Evolutionary conservation across 2,113 vertebrate genomes (phyloP).

Genomic region (Charadrius vociferus): DNA sequence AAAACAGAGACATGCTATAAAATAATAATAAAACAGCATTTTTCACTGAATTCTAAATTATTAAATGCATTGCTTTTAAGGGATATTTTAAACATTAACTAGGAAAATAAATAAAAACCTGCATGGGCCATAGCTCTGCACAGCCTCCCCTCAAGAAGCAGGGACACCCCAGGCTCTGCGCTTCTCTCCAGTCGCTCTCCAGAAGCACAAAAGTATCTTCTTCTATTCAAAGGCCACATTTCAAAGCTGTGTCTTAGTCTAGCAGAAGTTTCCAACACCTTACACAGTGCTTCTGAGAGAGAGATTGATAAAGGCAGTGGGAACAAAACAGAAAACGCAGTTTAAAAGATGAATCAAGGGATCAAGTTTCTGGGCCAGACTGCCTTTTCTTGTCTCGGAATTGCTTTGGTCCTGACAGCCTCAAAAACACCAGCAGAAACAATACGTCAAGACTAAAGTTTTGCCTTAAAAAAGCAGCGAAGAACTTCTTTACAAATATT

Average conservation of each 20-base stretch:
- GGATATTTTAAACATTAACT: neutral
- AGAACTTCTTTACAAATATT: neutral
- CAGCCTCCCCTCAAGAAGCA: neutral
- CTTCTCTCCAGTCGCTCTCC: neutral
- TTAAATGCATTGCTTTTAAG: neutral
- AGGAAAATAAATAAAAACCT: neutral
- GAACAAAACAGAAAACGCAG: neutral
- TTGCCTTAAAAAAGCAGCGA: neutral
- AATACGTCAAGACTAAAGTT: neutral
- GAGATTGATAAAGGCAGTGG: neutral
- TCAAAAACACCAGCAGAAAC: neutral
- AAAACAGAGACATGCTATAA: neutral
- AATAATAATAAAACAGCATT: neutral
- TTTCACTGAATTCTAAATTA: neutral
- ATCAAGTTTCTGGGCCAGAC: neutral
- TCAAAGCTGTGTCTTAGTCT: neutral
- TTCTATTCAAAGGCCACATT: neutral
- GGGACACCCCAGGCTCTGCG: neutral
- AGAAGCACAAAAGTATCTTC: neutral
- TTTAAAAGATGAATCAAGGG: neutral
- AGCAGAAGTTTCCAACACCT: neutral
- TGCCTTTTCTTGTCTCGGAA: neutral
- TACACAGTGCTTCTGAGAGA: neutral
- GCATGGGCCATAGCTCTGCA: rapidly evolving
- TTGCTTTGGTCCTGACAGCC: neutral